phyloP scores from a whole-genome alignment of 1,140 invertebrate species.

The Temnothorax longispinosus region DNA sequence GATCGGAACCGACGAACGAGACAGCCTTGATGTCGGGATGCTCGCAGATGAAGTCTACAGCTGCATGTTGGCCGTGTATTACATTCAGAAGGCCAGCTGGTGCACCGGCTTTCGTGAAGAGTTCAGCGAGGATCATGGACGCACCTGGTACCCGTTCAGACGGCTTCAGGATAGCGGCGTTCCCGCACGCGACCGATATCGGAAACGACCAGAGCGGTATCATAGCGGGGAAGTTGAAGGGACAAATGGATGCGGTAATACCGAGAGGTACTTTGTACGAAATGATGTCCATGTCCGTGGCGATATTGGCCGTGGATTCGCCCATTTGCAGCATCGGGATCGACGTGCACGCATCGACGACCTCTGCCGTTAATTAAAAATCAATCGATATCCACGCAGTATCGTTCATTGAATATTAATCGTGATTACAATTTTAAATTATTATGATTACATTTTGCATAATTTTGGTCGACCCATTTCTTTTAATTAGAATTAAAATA shows the following conservation, averaged over 20 bases:
- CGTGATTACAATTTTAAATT: background rate
- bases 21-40: conserved; percentile 98
- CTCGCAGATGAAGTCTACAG: conserved; percentile 99
- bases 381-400: background rate
- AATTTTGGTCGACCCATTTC: background rate
- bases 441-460: background rate
- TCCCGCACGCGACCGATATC: conserved; percentile 96
- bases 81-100: conserved; percentile 98
- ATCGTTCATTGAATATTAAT: conserved; percentile 4
- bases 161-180: conserved; percentile 93
- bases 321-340: conserved; percentile 97
- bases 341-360: conserved; percentile 98
- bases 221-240: conserved; percentile 99
- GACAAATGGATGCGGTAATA: conserved; percentile 94
- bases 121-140: conserved; percentile 96
- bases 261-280: conserved; percentile 96
- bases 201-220: conserved; percentile 99
- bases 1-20: conserved; percentile 99
- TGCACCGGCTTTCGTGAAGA: conserved; percentile 95
- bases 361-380: conserved; percentile 88
- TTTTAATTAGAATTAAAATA: background rate
- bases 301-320: conserved; percentile 95
- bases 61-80: conserved; percentile 97
- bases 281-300: conserved; percentile 97
- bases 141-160: conserved; percentile 99